Evolutionary conservation across 2,797 vertebrate genomes (phyloP).

Genomic region (Tadarida brasiliensis): DNA sequence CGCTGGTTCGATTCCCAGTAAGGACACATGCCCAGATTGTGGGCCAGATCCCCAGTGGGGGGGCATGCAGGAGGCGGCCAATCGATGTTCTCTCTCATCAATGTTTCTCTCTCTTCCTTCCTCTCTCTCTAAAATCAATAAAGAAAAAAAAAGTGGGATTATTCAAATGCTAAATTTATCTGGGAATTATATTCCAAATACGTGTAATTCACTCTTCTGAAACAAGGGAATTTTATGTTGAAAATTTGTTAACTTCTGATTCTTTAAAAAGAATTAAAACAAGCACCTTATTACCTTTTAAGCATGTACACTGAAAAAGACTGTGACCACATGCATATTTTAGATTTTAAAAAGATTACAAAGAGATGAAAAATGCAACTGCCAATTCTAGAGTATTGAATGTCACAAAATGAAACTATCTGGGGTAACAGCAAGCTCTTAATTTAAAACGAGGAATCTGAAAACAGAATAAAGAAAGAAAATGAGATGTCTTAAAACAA

Average conservation of each 20-base stretch:
- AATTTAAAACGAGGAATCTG: constrained; percentile 53
- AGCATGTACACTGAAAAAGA: neutral
- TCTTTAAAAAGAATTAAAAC: constrained; percentile 21
- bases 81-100: too few relatives aligned
- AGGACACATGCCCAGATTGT: too few relatives aligned
- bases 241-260: neutral
- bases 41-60: too few relatives aligned
- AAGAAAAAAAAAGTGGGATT: neutral
- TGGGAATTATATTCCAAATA: constrained; percentile 35
- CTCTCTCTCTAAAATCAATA: too few relatives aligned
- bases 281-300: neutral
- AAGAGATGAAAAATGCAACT: constrained; percentile 30
- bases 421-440: neutral
- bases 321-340: neutral
- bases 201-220: neutral
- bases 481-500: constrained; percentile 21
- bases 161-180: constrained; percentile 6
- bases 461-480: constrained; percentile 49
- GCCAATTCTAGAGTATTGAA: constrained; percentile 7
- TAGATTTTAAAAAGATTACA: constrained; percentile 42
- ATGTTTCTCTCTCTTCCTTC: too few relatives aligned
- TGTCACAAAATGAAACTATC: constrained; percentile 50
- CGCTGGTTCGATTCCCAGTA: too few relatives aligned
- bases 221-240: neutral
- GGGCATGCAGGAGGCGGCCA: too few relatives aligned